These are phyloP conservation scores for Ligdia adustata DNA, from an alignment of 2,888 invertebrate genomes.

Conservation along the genomic window DNA sequence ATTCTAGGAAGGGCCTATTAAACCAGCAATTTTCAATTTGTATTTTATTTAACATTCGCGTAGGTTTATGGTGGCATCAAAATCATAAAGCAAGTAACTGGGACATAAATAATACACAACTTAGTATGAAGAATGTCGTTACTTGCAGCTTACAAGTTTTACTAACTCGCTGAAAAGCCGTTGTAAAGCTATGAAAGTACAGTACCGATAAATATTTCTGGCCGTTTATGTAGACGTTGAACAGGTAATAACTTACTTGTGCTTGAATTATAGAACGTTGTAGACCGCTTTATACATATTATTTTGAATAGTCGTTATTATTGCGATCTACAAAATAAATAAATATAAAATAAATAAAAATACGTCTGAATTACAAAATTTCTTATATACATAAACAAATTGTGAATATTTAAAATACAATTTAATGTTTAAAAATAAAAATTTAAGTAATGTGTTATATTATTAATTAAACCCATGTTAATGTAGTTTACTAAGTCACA, in stretches of 20 bases:
- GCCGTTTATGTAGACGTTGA: conserved; percentile 14
- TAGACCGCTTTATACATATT: background rate
- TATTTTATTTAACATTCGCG: conserved; percentile 43
- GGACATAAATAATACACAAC: conserved; percentile 63
- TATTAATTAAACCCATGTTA: too few relatives aligned
- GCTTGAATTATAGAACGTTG: conserved; percentile 20
- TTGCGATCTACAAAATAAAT: too few relatives aligned
- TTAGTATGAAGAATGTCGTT: conserved; percentile 68
- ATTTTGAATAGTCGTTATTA: background rate
- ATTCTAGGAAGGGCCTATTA: conserved; percentile 29
- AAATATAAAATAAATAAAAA: too few relatives aligned
- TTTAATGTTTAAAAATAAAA: too few relatives aligned
- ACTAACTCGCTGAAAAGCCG: conserved; percentile 49
- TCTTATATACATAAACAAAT: too few relatives aligned
- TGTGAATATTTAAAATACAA: too few relatives aligned
- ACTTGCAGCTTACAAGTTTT: conserved; percentile 56
- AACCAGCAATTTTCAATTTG: conserved; percentile 28
- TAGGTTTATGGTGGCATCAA: conserved; percentile 50
- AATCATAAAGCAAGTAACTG: conserved; percentile 51
- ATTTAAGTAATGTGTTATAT: too few relatives aligned
- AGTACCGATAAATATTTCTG: conserved; percentile 25
- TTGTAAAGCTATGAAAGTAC: conserved; percentile 47
- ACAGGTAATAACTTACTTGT: conserved; percentile 14
- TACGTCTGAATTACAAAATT: too few relatives aligned
- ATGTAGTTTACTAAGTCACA: too few relatives aligned